These are phyloP conservation scores for Trichechus manatus DNA, from an alignment of 2,113 vertebrate genomes.

Conservation along the genomic window DNA sequence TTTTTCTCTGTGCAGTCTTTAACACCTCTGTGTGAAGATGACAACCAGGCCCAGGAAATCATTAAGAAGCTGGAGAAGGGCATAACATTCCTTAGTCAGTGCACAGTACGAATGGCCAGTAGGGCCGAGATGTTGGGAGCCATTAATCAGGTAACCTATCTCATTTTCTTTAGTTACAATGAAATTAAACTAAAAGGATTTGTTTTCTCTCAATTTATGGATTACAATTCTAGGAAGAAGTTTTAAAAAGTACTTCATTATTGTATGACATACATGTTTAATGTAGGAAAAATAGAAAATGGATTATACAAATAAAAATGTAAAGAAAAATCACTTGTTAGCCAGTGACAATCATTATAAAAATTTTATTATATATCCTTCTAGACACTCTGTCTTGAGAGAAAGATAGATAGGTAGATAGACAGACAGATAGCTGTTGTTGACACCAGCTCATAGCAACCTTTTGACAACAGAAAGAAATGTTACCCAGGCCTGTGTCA, in stretches of 20 bases:
- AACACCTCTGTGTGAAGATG: slow-evolving; percentile 93
- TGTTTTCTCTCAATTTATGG: not conserved
- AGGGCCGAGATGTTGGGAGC: slow-evolving; percentile 97
- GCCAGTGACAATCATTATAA: not conserved
- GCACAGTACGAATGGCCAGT: slow-evolving; percentile 93
- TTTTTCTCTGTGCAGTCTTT: slow-evolving; percentile 88
- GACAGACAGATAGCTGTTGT: not conserved
- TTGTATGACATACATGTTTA: not conserved
- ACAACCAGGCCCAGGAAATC: slow-evolving; percentile 94
- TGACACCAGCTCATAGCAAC: not conserved
- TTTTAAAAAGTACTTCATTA: not conserved
- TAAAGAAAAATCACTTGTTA: not conserved
- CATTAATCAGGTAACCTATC: slow-evolving; percentile 94
- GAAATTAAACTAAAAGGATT: not conserved
- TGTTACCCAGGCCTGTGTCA: not conserved
- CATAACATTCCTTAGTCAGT: slow-evolving; percentile 93
- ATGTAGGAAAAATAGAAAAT: not conserved
- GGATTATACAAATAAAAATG: not conserved
- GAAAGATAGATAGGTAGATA: not conserved
- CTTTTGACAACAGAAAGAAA: not conserved
- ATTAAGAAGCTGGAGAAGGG: slow-evolving; percentile 95
- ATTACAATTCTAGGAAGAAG: not conserved
- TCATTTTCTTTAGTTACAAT: not conserved
- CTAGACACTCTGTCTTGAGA: not conserved
- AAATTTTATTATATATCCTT: not conserved